phyloP scores from a whole-genome alignment of 2,113 vertebrate species.

The Ivindomyrus marchei region DNA sequence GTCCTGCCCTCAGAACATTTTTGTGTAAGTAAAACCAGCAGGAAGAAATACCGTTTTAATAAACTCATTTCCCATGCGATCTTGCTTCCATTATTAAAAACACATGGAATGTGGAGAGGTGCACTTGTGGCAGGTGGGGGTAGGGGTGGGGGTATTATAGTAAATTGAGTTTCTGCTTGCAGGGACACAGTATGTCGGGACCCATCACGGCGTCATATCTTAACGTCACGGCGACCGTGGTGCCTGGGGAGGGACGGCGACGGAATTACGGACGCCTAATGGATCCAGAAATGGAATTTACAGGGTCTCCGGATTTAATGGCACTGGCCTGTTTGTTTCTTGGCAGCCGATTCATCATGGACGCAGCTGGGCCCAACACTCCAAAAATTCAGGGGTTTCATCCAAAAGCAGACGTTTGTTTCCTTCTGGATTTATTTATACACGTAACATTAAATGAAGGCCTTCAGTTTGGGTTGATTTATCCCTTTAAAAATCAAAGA shows the following conservation, averaged over 20 bases:
- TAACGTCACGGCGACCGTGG: neutral
- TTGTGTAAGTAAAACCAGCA: neutral
- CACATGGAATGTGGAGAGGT: neutral
- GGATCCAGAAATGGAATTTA: neutral
- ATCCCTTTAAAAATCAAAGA: neutral
- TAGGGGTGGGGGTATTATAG: neutral
- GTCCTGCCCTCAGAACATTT: neutral
- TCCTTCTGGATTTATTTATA: neutral
- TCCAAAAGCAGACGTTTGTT: neutral
- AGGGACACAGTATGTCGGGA: neutral
- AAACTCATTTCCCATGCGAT: slow-evolving; percentile 14
- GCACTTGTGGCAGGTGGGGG: neutral
- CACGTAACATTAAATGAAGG: neutral
- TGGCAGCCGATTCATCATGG: neutral
- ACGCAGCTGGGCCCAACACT: neutral
- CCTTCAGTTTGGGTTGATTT: neutral
- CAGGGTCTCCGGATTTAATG: neutral
- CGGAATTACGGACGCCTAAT: neutral
- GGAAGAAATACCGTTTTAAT: slow-evolving; percentile 22
- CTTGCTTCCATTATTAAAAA: slow-evolving; percentile 17
- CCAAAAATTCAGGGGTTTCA: neutral
- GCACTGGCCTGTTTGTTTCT: neutral
- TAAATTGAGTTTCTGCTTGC: slow-evolving; percentile 13
- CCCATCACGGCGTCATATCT: neutral
- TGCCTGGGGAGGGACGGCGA: neutral